Percentiles rank a stretch among this genome's conserved stretches.
Evolutionary conservation across 35 echinoderm and acorn worm genomes (phyloP).

Genomic region (Eucidaris tribuloides): DNA sequence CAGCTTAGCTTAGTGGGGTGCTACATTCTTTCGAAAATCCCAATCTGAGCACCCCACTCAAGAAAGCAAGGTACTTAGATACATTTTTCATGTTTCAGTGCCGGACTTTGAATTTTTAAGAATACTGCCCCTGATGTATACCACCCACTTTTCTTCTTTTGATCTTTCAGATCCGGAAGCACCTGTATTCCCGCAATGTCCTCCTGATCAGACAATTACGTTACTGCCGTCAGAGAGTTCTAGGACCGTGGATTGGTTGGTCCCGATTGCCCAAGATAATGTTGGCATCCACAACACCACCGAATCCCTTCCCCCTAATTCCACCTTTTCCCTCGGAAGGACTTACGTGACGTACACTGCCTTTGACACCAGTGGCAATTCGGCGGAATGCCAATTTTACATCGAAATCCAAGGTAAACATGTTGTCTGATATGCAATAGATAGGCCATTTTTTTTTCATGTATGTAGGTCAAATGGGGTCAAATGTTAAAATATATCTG

Average conservation of each 20-base stretch:
- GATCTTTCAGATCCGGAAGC: conserved; percentile 7
- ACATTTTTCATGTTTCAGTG: no score
- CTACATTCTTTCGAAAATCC: no score
- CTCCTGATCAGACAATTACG: background rate
- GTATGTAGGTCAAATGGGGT: no score
- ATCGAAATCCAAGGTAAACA: conserved; percentile 7
- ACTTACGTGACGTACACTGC: conserved; percentile 29
- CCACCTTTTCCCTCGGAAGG: background rate
- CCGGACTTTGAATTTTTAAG: no score
- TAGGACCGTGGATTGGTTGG: background rate
- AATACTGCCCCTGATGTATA: no score
- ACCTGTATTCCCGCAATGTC: conserved; percentile 3
- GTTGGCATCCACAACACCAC: background rate
- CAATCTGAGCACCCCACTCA: no score
- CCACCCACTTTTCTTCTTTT: no score
- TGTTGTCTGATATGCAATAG: no score
- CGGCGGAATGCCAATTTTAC: background rate
- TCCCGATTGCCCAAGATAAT: background rate
- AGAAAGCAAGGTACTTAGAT: no score
- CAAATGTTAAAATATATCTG: no score
- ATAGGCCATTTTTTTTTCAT: no score
- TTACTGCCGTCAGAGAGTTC: background rate
- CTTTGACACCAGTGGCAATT: background rate
- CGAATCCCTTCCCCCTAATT: background rate
- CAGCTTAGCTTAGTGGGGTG: no score